Percentiles rank a stretch among this genome's conserved stretches.
These are phyloP conservation scores for Epizoanthus stellaris DNA, from an alignment of 92 coral and sea anemone genomes.

Conservation along the genomic window DNA sequence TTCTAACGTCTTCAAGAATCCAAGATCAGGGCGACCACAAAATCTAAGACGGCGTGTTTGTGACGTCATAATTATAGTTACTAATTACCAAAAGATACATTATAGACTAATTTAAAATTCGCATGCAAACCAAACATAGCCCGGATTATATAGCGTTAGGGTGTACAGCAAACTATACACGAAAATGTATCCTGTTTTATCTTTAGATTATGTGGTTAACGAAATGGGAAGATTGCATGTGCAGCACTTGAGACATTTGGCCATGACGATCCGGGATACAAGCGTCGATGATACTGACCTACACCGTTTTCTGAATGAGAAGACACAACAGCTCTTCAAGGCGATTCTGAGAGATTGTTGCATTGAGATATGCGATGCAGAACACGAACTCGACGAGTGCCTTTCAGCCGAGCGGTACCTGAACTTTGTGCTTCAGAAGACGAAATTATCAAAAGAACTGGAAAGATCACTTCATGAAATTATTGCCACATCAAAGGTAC, in stretches of 20 bases:
- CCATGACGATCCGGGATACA: background rate
- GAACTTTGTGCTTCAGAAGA: background rate
- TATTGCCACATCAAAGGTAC: background rate
- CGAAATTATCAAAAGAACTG: background rate
- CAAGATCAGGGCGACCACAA: too few species aligned
- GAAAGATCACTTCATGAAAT: background rate
- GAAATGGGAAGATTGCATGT: constrained; percentile 2
- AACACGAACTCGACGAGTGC: background rate
- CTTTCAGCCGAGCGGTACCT: constrained; percentile 2
- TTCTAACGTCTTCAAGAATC: too few species aligned
- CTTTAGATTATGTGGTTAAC: background rate
- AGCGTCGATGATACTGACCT: background rate
- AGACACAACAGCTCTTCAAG: background rate
- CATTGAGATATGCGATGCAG: background rate
- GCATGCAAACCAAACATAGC: too few species aligned
- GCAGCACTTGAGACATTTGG: background rate
- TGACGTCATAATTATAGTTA: too few species aligned
- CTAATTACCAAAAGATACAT: too few species aligned
- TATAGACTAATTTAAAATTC: too few species aligned
- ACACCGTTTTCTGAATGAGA: background rate
- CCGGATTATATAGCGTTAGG: too few species aligned
- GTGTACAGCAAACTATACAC: too few species aligned
- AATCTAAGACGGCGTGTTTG: too few species aligned
- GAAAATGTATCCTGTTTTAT: background rate
- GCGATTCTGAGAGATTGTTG: background rate